Evolutionary conservation across 1,140 invertebrate species (phyloP).

Genomic region (Zaprionus gabonicus): DNA sequence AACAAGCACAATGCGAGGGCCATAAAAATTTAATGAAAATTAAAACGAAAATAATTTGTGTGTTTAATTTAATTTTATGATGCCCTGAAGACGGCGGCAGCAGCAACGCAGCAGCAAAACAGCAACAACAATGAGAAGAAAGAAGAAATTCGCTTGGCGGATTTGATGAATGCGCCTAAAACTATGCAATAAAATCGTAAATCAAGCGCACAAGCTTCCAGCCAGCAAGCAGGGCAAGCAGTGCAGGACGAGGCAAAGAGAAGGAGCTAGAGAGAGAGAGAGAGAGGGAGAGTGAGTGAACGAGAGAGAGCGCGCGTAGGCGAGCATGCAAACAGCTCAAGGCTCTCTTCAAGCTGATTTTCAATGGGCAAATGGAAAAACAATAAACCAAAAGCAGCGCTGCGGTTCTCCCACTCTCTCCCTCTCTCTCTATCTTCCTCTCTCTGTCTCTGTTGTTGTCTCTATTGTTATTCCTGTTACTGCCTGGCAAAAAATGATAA

Average conservation of each 20-base stretch:
- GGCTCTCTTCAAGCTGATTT: background rate
- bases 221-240: background rate
- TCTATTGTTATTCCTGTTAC: slow-evolving; percentile 8
- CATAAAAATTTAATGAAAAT: slow-evolving; percentile 83
- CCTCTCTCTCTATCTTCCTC: background rate
- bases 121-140: background rate
- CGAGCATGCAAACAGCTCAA: slow-evolving; percentile 1
- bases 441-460: background rate
- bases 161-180: slow-evolving; percentile 67
- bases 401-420: background rate
- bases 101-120: slow-evolving; percentile 13
- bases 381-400: slow-evolving; percentile 54
- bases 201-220: slow-evolving; percentile 71
- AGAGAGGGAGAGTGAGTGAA: background rate
- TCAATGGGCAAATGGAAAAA: slow-evolving; percentile 66
- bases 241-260: background rate
- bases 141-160: slow-evolving; percentile 21
- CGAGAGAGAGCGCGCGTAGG: background rate
- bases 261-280: background rate
- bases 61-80: slow-evolving; percentile 81
- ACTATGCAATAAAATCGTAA: slow-evolving; percentile 78
- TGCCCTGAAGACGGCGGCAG: slow-evolving; percentile 60
- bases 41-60: slow-evolving; percentile 83
- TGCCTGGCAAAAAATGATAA: slow-evolving; percentile 36
- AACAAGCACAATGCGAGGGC: slow-evolving; percentile 54